phyloP scores from a whole-genome alignment of 2,113 vertebrate species.

The Alexandromys fortis region DNA sequence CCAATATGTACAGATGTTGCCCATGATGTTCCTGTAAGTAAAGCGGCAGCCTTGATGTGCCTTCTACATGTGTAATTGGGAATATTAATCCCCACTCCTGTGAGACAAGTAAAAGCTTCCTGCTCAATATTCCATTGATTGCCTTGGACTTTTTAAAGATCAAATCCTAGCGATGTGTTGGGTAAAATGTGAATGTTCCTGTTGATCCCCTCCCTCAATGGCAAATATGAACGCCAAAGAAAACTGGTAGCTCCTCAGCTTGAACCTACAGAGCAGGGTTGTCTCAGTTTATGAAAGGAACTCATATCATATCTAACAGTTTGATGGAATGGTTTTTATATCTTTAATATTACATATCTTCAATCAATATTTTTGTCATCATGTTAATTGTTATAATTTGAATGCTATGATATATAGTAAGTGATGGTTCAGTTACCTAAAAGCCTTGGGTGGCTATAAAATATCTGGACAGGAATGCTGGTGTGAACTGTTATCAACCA shows the following conservation, averaged over 20 bases:
- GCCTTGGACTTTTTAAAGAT: too few relatives aligned
- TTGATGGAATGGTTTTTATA: neutral
- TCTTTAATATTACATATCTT: neutral
- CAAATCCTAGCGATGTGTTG: too few relatives aligned
- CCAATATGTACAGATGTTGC: neutral
- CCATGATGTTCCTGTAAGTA: neutral
- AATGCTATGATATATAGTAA: neutral
- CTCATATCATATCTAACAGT: too few relatives aligned
- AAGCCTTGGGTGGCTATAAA: neutral
- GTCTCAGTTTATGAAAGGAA: too few relatives aligned
- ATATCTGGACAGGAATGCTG: neutral
- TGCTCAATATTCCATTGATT: too few relatives aligned
- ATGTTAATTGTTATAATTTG: neutral
- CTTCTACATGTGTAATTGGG: neutral
- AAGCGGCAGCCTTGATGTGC: neutral
- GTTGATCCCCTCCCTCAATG: too few relatives aligned
- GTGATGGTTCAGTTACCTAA: neutral
- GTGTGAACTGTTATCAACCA: neutral
- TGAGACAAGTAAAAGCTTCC: neutral
- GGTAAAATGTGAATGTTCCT: too few relatives aligned
- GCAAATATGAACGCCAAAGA: too few relatives aligned
- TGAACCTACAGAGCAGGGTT: too few relatives aligned
- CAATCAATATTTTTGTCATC: neutral
- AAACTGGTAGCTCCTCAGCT: too few relatives aligned
- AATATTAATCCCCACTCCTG: neutral